Conservation (phyloP, 1,140 invertebrate genomes). For the Drosophila quadrilineata region DNA sequence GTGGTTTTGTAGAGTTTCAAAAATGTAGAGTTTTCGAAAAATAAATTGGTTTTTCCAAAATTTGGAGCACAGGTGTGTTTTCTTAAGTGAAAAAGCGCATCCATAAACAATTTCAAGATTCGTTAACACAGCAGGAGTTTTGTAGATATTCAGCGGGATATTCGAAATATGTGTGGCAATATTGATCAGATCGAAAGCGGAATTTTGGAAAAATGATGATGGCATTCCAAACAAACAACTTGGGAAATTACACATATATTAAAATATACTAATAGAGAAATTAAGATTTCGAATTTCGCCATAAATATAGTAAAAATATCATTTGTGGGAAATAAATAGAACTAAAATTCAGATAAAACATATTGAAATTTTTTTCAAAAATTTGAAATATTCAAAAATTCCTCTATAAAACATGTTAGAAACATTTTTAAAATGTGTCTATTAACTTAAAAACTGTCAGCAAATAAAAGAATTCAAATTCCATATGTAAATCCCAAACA, state of each 20-base stretch:
- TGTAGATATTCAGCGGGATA: not conserved
- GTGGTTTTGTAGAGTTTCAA: not conserved
- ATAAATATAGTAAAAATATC: no score
- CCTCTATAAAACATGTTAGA: no score
- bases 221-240: not conserved
- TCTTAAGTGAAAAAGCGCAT: conserved; percentile 30
- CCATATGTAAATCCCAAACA: no score
- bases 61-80: conserved; percentile 65
- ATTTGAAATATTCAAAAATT: no score
- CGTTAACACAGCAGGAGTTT: conserved; percentile 2
- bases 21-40: conserved; percentile 15
- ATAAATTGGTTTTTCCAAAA: conserved; percentile 1
- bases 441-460: no score
- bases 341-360: no score
- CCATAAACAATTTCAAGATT: conserved; percentile 58
- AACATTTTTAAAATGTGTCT: no score
- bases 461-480: no score
- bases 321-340: no score
- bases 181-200: conserved; percentile 9
- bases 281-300: no score
- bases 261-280: no score
- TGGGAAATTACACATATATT: not conserved
- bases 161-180: not conserved
- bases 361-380: no score
- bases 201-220: not conserved